phyloP scores from a whole-genome alignment of 2,888 invertebrate species.

The Mesorhabditis spiculigera region DNA sequence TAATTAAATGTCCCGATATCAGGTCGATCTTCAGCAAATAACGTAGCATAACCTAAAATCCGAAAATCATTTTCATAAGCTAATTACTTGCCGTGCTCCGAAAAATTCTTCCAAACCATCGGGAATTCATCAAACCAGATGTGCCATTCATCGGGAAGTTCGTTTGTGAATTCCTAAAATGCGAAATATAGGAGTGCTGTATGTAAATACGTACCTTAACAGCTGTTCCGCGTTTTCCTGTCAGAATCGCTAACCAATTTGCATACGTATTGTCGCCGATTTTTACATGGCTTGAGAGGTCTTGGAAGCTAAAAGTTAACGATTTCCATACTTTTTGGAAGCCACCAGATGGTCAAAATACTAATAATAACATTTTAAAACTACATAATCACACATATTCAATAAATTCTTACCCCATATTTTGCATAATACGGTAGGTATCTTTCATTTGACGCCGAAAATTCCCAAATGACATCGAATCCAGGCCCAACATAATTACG shows the following conservation, averaged over 20 bases:
- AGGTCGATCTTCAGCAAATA: conserved; percentile 60
- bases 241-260: conserved; percentile 57
- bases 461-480: conserved; percentile 59
- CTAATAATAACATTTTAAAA: too few species aligned
- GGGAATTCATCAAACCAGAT: conserved; percentile 38
- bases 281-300: conserved; percentile 56
- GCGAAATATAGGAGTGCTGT: neutral
- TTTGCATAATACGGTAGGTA: conserved; percentile 27
- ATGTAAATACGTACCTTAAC: conserved; percentile 10
- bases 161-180: conserved; percentile 33
- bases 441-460: conserved; percentile 55
- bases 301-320: conserved; percentile 17
- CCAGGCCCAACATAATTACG: conserved; percentile 60
- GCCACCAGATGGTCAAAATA: too few species aligned
- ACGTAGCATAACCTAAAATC: conserved; percentile 54
- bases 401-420: conserved; percentile 25
- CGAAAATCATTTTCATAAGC: conserved; percentile 3
- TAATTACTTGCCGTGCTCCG: conserved; percentile 17
- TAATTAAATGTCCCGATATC: conserved; percentile 60
- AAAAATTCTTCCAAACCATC: conserved; percentile 38
- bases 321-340: too few species aligned
- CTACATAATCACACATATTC: too few species aligned
- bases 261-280: conserved; percentile 61
- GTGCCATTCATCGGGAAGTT: conserved; percentile 39
- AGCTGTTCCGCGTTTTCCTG: conserved; percentile 41